These are phyloP conservation scores for Acheta domesticus DNA, from an alignment of 2,888 invertebrate species.

Conservation along the genomic window DNA sequence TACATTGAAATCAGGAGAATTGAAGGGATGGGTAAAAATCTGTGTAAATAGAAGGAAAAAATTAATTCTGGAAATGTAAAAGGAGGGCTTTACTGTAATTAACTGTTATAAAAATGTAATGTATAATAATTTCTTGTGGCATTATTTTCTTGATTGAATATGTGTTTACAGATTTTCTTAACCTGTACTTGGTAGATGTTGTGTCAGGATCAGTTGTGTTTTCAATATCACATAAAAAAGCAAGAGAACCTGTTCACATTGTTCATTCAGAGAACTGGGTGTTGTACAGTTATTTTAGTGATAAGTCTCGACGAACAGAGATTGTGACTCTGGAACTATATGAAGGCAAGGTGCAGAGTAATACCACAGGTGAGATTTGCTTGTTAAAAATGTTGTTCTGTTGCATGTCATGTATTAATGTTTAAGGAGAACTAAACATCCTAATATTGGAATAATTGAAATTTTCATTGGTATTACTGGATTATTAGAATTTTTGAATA, in stretches of 20 bases:
- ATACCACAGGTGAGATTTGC: conserved; percentile 57
- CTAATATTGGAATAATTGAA: too few species aligned
- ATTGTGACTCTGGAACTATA: conserved; percentile 91
- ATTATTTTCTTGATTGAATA: neutral
- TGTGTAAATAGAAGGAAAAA: too few species aligned
- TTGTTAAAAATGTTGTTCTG: neutral
- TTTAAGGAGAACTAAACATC: too few species aligned
- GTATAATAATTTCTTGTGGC: neutral
- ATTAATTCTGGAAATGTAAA: neutral
- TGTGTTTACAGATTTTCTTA: conserved; percentile 64
- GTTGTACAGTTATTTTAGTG: conserved; percentile 90
- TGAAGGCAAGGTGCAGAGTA: conserved; percentile 83
- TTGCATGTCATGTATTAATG: too few species aligned
- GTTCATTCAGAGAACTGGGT: conserved; percentile 98
- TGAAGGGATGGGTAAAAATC: too few species aligned
- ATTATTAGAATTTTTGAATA: too few species aligned
- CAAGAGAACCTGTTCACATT: conserved; percentile 77
- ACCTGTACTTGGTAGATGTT: conserved; percentile 83
- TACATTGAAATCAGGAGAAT: too few species aligned
- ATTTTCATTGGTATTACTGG: too few species aligned
- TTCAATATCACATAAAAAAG: conserved; percentile 79
- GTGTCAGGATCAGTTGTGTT: conserved; percentile 85
- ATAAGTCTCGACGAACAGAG: conserved; percentile 88
- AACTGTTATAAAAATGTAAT: neutral
- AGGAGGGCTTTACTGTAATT: neutral